Conservation (phyloP, 2,113 vertebrate genomes). For the Mobula hypostoma region DNA sequence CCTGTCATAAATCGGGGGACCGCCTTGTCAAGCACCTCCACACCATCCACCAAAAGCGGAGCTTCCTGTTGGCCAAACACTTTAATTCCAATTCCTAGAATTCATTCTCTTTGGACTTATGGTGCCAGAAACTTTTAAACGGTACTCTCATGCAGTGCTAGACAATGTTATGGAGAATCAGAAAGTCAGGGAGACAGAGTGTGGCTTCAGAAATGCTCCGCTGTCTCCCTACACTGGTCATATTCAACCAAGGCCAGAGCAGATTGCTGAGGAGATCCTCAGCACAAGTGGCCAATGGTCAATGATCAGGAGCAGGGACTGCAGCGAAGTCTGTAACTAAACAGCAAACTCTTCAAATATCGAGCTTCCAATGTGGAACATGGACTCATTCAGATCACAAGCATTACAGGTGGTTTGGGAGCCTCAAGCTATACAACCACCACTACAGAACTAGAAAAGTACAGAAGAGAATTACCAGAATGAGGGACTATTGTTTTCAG, state of each 20-base stretch:
- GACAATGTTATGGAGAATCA: neutral
- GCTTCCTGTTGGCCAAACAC: too few relatives aligned
- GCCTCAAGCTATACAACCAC: neutral
- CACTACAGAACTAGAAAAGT: neutral
- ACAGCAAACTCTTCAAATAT: neutral
- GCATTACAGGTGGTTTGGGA: neutral
- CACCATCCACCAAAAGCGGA: too few relatives aligned
- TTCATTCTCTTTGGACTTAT: too few relatives aligned
- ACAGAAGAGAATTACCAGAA: neutral
- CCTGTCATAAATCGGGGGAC: too few relatives aligned
- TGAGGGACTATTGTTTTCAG: neutral
- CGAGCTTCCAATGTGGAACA: too few relatives aligned
- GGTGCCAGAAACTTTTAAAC: neutral
- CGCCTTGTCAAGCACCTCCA: too few relatives aligned
- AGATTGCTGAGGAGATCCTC: too few relatives aligned
- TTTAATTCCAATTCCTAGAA: too few relatives aligned
- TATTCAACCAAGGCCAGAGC: neutral
- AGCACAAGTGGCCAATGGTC: too few relatives aligned
- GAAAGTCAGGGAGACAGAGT: neutral
- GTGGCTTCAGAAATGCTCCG: too few relatives aligned
- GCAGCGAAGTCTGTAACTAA: neutral
- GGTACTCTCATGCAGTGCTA: neutral
- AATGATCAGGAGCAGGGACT: neutral
- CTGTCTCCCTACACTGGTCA: neutral
- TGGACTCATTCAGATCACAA: too few relatives aligned